phyloP scores from a whole-genome alignment of 2,888 invertebrate genomes.

The Hydrotaea cyrtoneurina region DNA sequence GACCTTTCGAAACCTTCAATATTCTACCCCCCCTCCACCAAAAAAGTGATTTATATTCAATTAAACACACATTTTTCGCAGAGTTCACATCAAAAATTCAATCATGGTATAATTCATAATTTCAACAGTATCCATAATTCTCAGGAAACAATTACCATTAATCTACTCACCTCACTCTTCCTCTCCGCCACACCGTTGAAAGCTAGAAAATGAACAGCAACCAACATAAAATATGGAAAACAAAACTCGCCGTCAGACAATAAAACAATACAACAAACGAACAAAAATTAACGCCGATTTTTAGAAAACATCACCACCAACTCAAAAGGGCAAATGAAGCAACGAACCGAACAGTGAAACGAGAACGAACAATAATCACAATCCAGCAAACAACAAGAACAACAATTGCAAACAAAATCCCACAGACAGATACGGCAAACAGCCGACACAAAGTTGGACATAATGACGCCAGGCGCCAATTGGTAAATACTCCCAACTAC shows the following conservation, averaged over 20 bases:
- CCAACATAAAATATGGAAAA: conserved; percentile 25
- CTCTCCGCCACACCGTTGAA: conserved; percentile 27
- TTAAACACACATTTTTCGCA: conserved; percentile 35
- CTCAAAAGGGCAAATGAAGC: conserved; percentile 63
- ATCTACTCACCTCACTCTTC: conserved; percentile 47
- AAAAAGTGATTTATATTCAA: conserved; percentile 44
- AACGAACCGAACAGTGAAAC: conserved; percentile 22
- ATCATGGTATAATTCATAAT: conserved; percentile 50
- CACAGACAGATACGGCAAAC: conserved; percentile 60
- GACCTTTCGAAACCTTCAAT: too few relatives aligned
- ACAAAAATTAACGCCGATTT: conserved; percentile 52
- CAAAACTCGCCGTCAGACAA: neutral
- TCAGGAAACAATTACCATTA: conserved; percentile 65
- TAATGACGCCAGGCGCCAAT: conserved; percentile 74
- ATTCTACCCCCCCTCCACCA: too few relatives aligned
- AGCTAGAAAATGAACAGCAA: conserved; percentile 50
- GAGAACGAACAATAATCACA: conserved; percentile 34
- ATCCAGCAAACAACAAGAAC: too few relatives aligned
- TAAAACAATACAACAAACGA: conserved; percentile 2
- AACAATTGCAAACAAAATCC: conserved; percentile 29
- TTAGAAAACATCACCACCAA: conserved; percentile 54
- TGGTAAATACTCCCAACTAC: conserved; percentile 60
- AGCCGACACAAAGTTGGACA: conserved; percentile 70
- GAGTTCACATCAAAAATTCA: conserved; percentile 26
- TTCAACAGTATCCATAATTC: conserved; percentile 62